These are phyloP conservation scores for Uria aalge DNA, from an alignment of 2,113 vertebrate genomes.

Conservation along the genomic window DNA sequence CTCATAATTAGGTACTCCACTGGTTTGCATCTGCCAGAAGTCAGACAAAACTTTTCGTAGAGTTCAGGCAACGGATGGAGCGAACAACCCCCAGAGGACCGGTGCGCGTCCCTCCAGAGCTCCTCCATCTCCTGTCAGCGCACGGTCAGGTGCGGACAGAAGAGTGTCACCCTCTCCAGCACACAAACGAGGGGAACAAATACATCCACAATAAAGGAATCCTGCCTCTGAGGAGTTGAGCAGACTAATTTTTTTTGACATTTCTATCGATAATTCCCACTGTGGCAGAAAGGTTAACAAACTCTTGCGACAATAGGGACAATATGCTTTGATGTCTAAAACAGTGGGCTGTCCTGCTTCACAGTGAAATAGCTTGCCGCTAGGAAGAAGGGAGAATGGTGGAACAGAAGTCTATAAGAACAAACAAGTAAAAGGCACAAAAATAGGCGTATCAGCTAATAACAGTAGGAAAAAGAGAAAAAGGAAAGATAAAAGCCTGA, in stretches of 20 bases:
- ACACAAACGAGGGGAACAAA: background rate
- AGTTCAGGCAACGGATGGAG: rapidly evolving
- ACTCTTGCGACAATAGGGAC: background rate
- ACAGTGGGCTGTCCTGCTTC: background rate
- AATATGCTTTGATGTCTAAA: background rate
- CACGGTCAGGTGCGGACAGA: background rate
- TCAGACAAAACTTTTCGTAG: background rate
- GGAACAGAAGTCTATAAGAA: background rate
- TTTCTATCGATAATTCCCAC: background rate
- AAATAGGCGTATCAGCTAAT: background rate
- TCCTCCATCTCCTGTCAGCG: background rate
- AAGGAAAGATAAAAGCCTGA: background rate
- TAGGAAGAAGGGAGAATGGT: background rate
- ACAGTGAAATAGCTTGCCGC: background rate
- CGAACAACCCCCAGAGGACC: background rate
- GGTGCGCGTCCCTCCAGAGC: rapidly evolving
- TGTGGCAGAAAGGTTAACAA: background rate
- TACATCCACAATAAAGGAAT: background rate
- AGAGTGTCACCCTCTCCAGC: background rate
- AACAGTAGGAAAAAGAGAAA: background rate
- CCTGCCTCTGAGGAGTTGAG: background rate
- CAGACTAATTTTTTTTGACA: background rate
- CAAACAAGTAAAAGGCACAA: background rate
- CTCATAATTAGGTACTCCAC: background rate
- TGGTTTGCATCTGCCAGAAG: background rate